Evolutionary conservation across 92 coral and sea anemone species (phyloP).

Genomic region (Actinostola sp.): DNA sequence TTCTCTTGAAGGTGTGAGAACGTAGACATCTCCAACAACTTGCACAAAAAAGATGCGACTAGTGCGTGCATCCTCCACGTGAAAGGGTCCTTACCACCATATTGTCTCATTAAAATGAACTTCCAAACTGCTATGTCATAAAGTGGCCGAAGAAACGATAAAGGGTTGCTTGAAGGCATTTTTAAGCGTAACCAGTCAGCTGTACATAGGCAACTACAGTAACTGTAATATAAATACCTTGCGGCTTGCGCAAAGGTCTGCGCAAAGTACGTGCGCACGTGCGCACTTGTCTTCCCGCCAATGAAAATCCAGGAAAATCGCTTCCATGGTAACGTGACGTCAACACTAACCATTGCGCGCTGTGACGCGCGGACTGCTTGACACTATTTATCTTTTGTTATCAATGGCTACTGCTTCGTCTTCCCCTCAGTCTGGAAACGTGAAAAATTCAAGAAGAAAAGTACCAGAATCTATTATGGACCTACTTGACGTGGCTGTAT

Average conservation of each 20-base stretch:
- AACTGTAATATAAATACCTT: too few relatives aligned
- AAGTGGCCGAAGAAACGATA: conserved; percentile 29
- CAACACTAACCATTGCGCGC: too few relatives aligned
- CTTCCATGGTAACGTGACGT: too few relatives aligned
- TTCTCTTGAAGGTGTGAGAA: conserved; percentile 26
- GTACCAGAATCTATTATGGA: conserved; percentile 13
- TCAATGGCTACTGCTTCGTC: too few relatives aligned
- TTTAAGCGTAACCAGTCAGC: too few relatives aligned
- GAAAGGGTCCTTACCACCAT: neutral
- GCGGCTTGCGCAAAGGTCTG: too few relatives aligned
- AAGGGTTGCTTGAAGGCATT: conserved; percentile 28
- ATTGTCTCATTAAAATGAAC: conserved; percentile 3
- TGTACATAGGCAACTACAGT: too few relatives aligned
- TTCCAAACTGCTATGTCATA: conserved; percentile 59
- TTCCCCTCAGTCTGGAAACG: too few relatives aligned
- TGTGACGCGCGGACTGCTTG: too few relatives aligned
- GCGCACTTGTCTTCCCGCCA: too few relatives aligned
- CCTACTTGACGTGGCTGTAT: conserved; percentile 36
- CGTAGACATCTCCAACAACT: conserved; percentile 32
- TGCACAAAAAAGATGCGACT: conserved; percentile 38
- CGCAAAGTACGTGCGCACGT: too few relatives aligned
- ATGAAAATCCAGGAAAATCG: neutral
- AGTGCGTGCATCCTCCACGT: conserved; percentile 42
- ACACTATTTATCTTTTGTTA: too few relatives aligned
- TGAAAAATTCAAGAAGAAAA: neutral